Conservation (phyloP, 2,888 invertebrate genomes). For the Tachina grossa region DNA sequence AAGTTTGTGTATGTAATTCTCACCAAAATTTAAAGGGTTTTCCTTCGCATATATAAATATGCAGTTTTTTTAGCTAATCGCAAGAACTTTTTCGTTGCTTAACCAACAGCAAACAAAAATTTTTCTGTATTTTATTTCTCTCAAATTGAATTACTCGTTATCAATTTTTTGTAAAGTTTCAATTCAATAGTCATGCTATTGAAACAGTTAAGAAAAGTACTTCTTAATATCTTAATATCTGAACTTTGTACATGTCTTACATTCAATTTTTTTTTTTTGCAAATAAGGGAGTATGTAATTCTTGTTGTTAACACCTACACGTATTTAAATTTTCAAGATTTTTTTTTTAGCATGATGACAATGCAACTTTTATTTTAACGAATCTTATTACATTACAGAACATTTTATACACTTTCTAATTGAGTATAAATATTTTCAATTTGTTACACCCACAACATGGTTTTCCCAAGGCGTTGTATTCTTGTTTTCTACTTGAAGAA, state of each 20-base stretch:
- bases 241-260: constrained; percentile 28
- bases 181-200: neutral
- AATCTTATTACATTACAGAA: constrained; percentile 24
- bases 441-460: constrained; percentile 21
- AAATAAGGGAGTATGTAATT: neutral
- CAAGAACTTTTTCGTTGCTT: no score
- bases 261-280: constrained; percentile 33
- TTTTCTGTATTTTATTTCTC: neutral
- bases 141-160: constrained; percentile 27
- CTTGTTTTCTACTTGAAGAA: neutral
- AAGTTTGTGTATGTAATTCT: no score
- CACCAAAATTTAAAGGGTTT: no score
- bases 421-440: constrained; percentile 24
- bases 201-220: neutral
- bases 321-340: constrained; percentile 8
- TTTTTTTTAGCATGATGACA: constrained; percentile 9
- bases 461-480: neutral
- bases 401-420: constrained; percentile 33
- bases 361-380: constrained; percentile 26
- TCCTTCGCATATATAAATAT: no score
- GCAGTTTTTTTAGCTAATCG: no score
- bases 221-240: constrained; percentile 22
- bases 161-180: neutral
- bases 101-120: no score
- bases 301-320: neutral